phyloP scores from a whole-genome alignment of 2,888 invertebrate genomes.

The Dicycla oo region DNA sequence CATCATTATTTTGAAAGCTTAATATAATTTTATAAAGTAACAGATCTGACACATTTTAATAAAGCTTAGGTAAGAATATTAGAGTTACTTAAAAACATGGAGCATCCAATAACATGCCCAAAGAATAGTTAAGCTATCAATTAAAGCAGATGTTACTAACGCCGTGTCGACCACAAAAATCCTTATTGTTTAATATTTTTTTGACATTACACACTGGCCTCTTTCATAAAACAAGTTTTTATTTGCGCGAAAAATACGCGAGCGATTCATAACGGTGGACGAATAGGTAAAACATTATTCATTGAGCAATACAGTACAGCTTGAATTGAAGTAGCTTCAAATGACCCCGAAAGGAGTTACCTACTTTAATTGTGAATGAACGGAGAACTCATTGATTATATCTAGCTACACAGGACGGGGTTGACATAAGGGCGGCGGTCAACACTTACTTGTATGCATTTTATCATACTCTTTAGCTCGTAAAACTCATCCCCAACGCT shows the following conservation, averaged over 20 bases:
- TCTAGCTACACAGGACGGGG: conserved; percentile 75
- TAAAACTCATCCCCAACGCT: conserved; percentile 46
- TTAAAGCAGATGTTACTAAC: conserved; percentile 40
- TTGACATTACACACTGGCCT: conserved; percentile 35
- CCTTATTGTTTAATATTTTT: conserved; percentile 43
- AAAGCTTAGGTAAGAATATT: neutral
- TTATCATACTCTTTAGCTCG: conserved; percentile 62
- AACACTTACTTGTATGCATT: conserved; percentile 65
- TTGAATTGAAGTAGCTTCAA: conserved; percentile 79
- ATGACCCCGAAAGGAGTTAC: conserved; percentile 86
- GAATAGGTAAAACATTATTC: conserved; percentile 67
- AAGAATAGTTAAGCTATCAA: conserved; percentile 37
- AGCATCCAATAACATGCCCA: neutral
- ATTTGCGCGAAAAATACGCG: conserved; percentile 68
- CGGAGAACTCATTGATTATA: conserved; percentile 86
- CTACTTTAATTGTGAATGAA: conserved; percentile 89
- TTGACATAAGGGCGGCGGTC: conserved; percentile 87
- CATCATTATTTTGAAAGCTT: conserved; percentile 27
- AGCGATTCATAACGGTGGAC: conserved; percentile 45
- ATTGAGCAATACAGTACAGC: conserved; percentile 75
- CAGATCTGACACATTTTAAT: neutral
- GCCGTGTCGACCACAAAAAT: conserved; percentile 37
- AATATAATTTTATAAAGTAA: conserved; percentile 20
- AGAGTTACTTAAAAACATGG: conserved; percentile 9
- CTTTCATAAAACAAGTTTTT: conserved; percentile 45